Evolutionary conservation across 2,888 invertebrate genomes (phyloP).

Genomic region (Ceramica pisi): DNA sequence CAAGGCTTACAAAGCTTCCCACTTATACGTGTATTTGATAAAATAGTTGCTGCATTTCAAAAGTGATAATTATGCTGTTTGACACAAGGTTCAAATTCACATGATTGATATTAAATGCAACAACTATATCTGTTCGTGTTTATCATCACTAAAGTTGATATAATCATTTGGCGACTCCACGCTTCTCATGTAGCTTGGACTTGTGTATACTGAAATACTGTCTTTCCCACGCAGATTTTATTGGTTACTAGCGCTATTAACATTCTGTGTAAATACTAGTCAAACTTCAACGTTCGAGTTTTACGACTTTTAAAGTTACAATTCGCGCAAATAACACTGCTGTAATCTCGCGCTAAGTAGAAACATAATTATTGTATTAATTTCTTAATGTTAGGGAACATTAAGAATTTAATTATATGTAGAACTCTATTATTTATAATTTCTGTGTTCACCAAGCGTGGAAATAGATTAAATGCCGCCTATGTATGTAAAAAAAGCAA

Average conservation of each 20-base stretch:
- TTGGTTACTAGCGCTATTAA: neutral
- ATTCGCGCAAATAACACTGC: neutral
- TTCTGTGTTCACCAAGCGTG: neutral
- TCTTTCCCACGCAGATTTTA: neutral
- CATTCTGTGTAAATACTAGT: no score
- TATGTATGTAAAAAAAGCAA: constrained; percentile 9
- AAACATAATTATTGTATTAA: neutral
- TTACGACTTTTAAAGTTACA: neutral
- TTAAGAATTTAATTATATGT: neutral
- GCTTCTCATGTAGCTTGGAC: constrained; percentile 28
- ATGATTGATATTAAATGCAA: neutral
- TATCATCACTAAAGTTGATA: neutral
- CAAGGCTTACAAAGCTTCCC: constrained; percentile 34
- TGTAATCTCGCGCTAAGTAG: neutral
- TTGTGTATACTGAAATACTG: neutral
- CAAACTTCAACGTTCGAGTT: neutral
- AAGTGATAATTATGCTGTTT: neutral
- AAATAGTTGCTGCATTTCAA: constrained; percentile 10
- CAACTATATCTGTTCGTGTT: constrained; percentile 5
- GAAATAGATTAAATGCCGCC: neutral
- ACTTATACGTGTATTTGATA: neutral
- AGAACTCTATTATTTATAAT: no score
- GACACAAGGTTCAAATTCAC: neutral
- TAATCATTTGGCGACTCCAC: neutral
- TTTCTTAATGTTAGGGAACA: neutral